Conservation (phyloP, 2,888 invertebrate species). For the Darwinula stevensoni region DNA sequence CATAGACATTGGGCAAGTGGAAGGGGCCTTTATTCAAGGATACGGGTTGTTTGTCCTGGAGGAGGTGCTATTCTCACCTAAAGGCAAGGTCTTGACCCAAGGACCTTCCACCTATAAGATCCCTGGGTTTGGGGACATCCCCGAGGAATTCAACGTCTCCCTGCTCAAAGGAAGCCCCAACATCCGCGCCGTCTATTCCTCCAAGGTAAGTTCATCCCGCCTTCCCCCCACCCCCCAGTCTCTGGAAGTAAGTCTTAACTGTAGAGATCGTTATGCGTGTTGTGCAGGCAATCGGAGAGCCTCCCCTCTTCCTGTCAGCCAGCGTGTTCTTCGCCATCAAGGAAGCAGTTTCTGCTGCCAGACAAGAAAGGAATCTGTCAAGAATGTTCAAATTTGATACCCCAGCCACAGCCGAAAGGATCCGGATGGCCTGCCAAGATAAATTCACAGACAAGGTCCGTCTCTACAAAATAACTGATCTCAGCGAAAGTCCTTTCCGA, state of each 20-base stretch:
- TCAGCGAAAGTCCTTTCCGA: no score
- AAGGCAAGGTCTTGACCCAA: slow-evolving; percentile 44
- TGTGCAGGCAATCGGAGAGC: slow-evolving; percentile 92
- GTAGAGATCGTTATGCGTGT: no score
- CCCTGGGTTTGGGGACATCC: slow-evolving; percentile 73
- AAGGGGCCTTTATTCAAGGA: slow-evolving; percentile 81
- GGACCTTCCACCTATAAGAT: slow-evolving; percentile 86
- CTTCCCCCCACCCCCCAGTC: not conserved
- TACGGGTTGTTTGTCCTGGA: slow-evolving; percentile 74
- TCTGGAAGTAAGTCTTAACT: slow-evolving; percentile 6
- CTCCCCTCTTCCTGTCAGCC: slow-evolving; percentile 66
- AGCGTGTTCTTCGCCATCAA: slow-evolving; percentile 67
- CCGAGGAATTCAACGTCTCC: slow-evolving; percentile 67
- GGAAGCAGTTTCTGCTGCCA: slow-evolving; percentile 48
- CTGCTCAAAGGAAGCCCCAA: slow-evolving; percentile 68
- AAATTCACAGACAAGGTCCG: slow-evolving; percentile 48
- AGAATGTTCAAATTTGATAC: slow-evolving; percentile 34
- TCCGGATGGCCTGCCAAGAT: slow-evolving; percentile 68
- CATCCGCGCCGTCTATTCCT: slow-evolving; percentile 70
- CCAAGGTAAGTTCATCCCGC: slow-evolving; percentile 32
- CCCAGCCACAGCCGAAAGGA: slow-evolving; percentile 62
- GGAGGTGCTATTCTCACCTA: slow-evolving; percentile 47
- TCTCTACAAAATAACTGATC: no score
- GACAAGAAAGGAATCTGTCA: slow-evolving; percentile 31
- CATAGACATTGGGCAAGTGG: slow-evolving; percentile 85